A percentile compares a stretch with the other conserved stretches of the same genome.
Conservation (phyloP, 2,113 vertebrate species). For the Empidonax alnorum region DNA sequence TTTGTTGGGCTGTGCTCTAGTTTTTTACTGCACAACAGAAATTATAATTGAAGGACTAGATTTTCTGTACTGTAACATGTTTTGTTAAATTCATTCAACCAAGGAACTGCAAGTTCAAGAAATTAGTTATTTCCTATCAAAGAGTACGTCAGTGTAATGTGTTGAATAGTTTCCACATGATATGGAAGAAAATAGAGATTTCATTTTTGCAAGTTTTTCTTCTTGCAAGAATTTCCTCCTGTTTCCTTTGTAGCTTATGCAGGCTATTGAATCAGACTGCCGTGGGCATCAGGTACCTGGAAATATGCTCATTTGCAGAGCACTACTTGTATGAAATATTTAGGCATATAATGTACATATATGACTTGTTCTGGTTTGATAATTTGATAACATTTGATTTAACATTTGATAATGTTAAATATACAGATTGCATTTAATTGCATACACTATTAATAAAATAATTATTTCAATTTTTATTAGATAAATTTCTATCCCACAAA, state of each 20-base stretch:
- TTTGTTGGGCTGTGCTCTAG: background rate
- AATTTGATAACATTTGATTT: background rate
- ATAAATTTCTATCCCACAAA: background rate
- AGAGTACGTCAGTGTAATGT: background rate
- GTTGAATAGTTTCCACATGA: background rate
- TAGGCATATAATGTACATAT: too few species aligned
- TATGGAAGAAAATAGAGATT: background rate
- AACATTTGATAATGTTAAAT: too few species aligned
- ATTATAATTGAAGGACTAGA: background rate
- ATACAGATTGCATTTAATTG: background rate
- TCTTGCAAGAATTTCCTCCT: background rate
- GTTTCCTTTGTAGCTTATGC: rapidly evolving
- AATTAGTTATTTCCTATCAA: background rate
- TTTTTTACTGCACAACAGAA: background rate
- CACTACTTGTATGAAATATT: background rate
- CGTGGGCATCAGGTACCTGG: background rate
- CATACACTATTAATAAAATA: background rate
- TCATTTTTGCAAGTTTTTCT: background rate
- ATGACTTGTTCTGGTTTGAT: background rate
- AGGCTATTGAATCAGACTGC: background rate
- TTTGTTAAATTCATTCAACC: background rate
- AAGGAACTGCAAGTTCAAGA: background rate
- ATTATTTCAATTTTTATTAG: background rate
- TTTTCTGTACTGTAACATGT: background rate
- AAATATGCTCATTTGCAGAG: background rate